These are phyloP conservation scores for Psophia crepitans DNA, from an alignment of 2,113 vertebrate genomes.

Conservation along the genomic window DNA sequence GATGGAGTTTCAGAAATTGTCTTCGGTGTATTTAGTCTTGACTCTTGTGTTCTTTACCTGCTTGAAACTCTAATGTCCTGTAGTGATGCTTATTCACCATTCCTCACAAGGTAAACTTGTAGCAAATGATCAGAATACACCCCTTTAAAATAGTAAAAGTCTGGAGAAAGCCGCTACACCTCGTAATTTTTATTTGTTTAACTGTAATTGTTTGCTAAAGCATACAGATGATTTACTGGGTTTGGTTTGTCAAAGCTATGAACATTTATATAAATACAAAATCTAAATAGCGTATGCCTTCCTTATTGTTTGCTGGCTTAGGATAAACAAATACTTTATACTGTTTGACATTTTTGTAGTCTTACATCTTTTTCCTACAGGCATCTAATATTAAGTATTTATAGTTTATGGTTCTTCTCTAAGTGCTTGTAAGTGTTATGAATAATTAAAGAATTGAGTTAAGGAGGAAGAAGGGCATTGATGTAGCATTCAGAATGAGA, in stretches of 20 bases:
- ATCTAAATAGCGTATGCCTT: neutral
- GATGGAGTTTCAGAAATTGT: neutral
- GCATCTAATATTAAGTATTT: conserved; percentile 49
- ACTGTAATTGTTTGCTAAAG: neutral
- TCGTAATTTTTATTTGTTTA: neutral
- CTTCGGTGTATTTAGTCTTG: neutral
- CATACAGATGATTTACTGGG: neutral
- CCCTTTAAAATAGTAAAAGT: neutral
- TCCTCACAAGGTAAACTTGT: neutral
- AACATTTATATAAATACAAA: neutral
- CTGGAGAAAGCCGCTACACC: neutral
- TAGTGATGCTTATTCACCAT: neutral
- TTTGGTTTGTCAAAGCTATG: neutral
- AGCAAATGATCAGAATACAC: neutral
- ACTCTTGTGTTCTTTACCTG: neutral
- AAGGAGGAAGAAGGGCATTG: neutral
- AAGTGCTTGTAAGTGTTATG: conserved; percentile 47
- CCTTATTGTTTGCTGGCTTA: neutral
- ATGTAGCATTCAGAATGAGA: conserved; percentile 11
- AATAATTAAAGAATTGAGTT: conserved; percentile 55
- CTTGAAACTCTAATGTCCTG: neutral
- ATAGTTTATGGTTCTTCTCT: conserved; percentile 42
- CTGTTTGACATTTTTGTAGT: neutral
- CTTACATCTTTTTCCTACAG: neutral
- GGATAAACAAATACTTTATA: neutral